A percentile compares a stretch with the other conserved stretches of the same genome.
Conservation (phyloP, 2,113 vertebrate genomes). For the Xiphophorus couchianus region DNA sequence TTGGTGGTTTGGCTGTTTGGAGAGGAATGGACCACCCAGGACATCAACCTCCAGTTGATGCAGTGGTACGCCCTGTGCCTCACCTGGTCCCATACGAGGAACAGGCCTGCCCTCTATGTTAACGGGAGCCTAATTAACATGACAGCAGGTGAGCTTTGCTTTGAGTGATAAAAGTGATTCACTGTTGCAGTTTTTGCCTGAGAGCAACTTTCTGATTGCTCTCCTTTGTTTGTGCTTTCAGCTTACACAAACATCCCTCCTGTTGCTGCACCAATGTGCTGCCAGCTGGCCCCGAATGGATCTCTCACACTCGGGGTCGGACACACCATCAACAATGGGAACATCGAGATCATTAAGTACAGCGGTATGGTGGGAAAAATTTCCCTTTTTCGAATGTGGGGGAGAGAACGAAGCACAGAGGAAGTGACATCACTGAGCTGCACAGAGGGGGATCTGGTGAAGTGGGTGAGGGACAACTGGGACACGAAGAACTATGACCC, state of each 20-base stretch:
- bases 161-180: neutral
- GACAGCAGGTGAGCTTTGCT: conserved; percentile 27
- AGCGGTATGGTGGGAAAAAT: conserved; percentile 70
- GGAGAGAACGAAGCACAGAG: conserved; percentile 51
- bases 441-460: conserved; percentile 79
- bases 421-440: conserved; percentile 75
- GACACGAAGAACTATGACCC: conserved; percentile 44
- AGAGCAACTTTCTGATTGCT: neutral
- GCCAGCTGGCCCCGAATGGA: conserved; percentile 71
- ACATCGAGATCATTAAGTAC: neutral
- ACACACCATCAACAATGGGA: conserved; percentile 52
- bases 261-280: neutral
- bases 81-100: conserved; percentile 72
- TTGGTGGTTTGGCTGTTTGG: conserved; percentile 82
- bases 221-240: neutral
- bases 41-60: conserved; percentile 31
- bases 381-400: conserved; percentile 87
- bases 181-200: neutral
- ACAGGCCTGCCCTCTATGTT: conserved; percentile 76
- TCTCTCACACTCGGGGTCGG: conserved; percentile 81
- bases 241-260: neutral
- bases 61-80: conserved; percentile 83
- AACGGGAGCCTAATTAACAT: conserved; percentile 52
- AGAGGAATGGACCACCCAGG: conserved; percentile 44
- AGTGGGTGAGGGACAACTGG: conserved; percentile 83